Base-by-base conservation (phyloP, 2,888 invertebrate species). In the Phasia obesa region DNA sequence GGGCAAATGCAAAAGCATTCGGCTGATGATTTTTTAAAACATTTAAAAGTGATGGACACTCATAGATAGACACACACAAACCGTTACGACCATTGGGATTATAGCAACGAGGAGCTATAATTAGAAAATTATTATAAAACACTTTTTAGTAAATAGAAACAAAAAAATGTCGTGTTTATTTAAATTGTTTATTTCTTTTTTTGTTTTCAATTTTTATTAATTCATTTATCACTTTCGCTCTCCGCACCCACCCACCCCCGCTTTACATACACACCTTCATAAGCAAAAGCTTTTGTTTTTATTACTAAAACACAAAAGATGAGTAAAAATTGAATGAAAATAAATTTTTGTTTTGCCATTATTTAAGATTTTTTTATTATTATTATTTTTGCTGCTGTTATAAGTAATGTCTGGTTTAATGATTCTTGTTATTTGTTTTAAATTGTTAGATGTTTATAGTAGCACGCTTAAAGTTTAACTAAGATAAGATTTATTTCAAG, bases 1-100 rank as follows among this genome's bases (percentile, higher is more conserved):
- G 82, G 2, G 76, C 81, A 69, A 86, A 86, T 4, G 31, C 47
- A 59, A 73, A 85, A 49, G 51, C 67, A 1, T 44, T 23, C 0
- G 47, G 4, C 31, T 71, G 42, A 6, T 19, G 42, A 17, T 64
- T 78, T 47, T 69, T 69, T 31, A 86, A 13, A 11, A 77, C 62
- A 31, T 60, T 55, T 7, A 78, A n/a, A 19, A 86, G 53, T 2
- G 86, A 49, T 23, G 35, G 55, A 62, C 86, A 86, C 3, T 83
- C 75, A 23, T 81, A 71, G 7, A 86, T 59, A 9, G 86, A 83
- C 7, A 85, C 69, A 69, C 86, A 86, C 4, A 53, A 4, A 7
- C 86, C 86, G 6, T 19, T 17, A 11, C 69, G 77, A 0, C 84
- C 85, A 23, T 86, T 86, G 2, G 86, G 86, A 67, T 86, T 86